Evolutionary conservation across 2,888 invertebrate species (phyloP), one percentile per base, ranked within the genome.

Genomic region (Drosophila putrida): DNA sequence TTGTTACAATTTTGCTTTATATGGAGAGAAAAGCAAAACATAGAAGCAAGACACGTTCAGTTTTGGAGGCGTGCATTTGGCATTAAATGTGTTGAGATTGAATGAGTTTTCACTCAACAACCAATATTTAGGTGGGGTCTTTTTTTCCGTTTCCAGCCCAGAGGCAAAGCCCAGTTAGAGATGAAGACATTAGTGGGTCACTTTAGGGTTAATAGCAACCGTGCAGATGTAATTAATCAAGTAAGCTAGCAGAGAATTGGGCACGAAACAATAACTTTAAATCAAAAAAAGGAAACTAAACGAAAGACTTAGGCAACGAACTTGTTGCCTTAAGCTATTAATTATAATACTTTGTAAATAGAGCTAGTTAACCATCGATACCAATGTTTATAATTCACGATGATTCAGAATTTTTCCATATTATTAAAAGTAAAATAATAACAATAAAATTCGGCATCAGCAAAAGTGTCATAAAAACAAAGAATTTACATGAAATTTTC

Each of bases 261-360:
- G 33, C 15, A 33, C 28, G 11, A 38, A 58, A 58, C 31, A 65
- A 31, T 5, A 33, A 36, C 10, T 9, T 10, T 0, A 15, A 20
- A 55, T 39, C 25, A 6, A 0, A 57, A 57, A 57, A 36, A 28
- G 27, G 36, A 46, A 36, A 36, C 44, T 25, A 36, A 68, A 73
- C 84, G 68, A 86, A 89, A 82, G 86, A 86, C 90, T 86, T 89
- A 88, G 71, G 75, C 86, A 75, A 76, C 90, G 72, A 86, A 89
- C 90, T 78, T 89, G 80, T 4, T 33, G 11, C 6, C 27, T 6
- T 6, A 15, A 54, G 20, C 13, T 44, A 43, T 27, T 44, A 43
- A 35, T 44, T 49, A 13, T 6, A 33, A 33, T 6, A 8, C n/a
- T 15, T 5, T 9, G 0, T 6, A 33, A 41, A 2, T 53, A 31